Evolutionary conservation across 1,140 invertebrate species (phyloP).

Genomic region (Epicauta chinensis): DNA sequence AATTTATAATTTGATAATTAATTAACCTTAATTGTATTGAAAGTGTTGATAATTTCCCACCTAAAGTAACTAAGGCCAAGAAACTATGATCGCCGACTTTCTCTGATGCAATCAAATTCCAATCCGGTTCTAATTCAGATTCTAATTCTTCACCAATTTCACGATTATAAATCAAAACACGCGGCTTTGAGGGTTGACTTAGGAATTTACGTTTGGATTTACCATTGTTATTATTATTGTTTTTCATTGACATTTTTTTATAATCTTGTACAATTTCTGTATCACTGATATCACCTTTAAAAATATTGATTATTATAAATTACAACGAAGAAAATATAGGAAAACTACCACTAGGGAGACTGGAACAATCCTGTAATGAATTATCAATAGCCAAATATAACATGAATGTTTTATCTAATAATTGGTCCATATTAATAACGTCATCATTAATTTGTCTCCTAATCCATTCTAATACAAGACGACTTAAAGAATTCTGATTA

Average conservation of each 20-base stretch:
- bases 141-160: slow-evolving; percentile 53
- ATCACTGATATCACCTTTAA: slow-evolving; percentile 53
- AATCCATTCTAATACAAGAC: slow-evolving; percentile 64
- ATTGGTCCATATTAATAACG: slow-evolving; percentile 43
- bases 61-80: slow-evolving; percentile 59
- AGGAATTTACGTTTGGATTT: slow-evolving; percentile 46
- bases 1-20: background rate
- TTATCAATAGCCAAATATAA: slow-evolving; percentile 70
- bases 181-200: slow-evolving; percentile 54
- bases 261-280: slow-evolving; percentile 77
- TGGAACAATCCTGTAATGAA: slow-evolving; percentile 70
- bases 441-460: slow-evolving; percentile 49
- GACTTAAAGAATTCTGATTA: slow-evolving; percentile 53
- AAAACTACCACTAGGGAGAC: slow-evolving; percentile 49
- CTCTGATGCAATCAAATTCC: slow-evolving; percentile 57
- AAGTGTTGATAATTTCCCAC: slow-evolving; percentile 55
- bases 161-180: slow-evolving; percentile 53
- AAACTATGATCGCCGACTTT: slow-evolving; percentile 58
- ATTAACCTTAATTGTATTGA: slow-evolving; percentile 53
- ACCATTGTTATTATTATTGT: slow-evolving; percentile 22
- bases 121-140: slow-evolving; percentile 55
- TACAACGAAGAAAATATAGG: too few species aligned
- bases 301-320: background rate
- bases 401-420: slow-evolving; percentile 62
- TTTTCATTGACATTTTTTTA: slow-evolving; percentile 60